Conservation (phyloP, 1,140 invertebrate species). For the Palaemon carinicauda region DNA sequence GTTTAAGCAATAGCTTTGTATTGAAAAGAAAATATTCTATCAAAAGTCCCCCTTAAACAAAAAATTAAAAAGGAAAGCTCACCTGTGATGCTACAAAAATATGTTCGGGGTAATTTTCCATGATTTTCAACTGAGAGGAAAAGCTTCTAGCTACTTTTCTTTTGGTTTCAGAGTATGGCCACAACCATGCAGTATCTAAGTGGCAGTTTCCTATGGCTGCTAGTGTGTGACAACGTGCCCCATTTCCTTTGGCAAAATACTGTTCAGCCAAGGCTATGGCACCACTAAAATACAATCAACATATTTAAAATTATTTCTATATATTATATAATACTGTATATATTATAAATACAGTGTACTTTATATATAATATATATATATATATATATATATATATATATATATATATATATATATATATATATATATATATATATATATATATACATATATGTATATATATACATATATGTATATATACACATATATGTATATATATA, state of each 20-base stretch:
- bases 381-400: too few relatives aligned
- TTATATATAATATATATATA: too few relatives aligned
- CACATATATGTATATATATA: too few relatives aligned
- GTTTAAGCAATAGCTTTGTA: too few relatives aligned
- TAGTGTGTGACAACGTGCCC: slow-evolving; percentile 66
- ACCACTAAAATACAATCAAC: slow-evolving; percentile 61
- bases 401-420: too few relatives aligned
- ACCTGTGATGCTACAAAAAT: slow-evolving; percentile 70
- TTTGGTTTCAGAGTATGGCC: slow-evolving; percentile 70
- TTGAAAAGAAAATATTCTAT: too few relatives aligned
- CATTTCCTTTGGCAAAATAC: slow-evolving; percentile 68
- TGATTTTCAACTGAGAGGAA: slow-evolving; percentile 66
- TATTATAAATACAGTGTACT: too few relatives aligned
- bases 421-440: too few relatives aligned
- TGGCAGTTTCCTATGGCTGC: slow-evolving; percentile 70
- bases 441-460: too few relatives aligned
- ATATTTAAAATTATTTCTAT: neutral
- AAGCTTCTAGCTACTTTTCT: slow-evolving; percentile 70
- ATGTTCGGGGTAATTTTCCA: slow-evolving; percentile 69
- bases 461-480: too few relatives aligned
- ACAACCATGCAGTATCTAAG: slow-evolving; percentile 71
- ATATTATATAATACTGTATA: too few relatives aligned
- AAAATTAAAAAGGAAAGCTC: neutral
- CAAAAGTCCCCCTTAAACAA: too few relatives aligned
- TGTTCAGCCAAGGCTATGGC: slow-evolving; percentile 64